A percentile compares a stretch with the other conserved stretches of the same genome.
Evolutionary conservation across 2,888 invertebrate species (phyloP).

Genomic region (Herminia tarsipennalis): DNA sequence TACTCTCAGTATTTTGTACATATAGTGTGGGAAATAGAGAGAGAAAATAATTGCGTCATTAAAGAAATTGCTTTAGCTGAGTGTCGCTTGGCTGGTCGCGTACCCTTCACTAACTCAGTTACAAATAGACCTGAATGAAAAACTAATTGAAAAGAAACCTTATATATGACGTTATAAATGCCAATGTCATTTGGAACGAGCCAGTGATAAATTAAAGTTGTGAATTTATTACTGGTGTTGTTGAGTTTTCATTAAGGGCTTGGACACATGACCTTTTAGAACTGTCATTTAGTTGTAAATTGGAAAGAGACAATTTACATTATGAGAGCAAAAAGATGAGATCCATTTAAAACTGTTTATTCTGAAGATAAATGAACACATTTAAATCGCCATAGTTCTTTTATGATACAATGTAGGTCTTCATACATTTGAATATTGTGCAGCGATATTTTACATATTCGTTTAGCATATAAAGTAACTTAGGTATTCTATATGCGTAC

Average conservation of each 20-base stretch:
- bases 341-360: no score
- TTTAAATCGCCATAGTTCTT: no score
- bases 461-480: no score
- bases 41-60: slow-evolving; percentile 72
- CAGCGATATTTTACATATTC: no score
- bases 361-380: no score
- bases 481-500: no score
- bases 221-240: slow-evolving; percentile 51
- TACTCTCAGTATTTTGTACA: no score
- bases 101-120: slow-evolving; percentile 61
- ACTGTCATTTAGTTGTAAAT: no score
- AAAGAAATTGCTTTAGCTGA: slow-evolving; percentile 61
- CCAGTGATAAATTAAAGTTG: slow-evolving; percentile 54
- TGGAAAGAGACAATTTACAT: not conserved
- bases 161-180: slow-evolving; percentile 33
- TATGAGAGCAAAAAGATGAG: not conserved
- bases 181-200: slow-evolving; percentile 34
- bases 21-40: slow-evolving; percentile 57
- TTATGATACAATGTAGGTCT: no score
- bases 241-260: slow-evolving; percentile 54
- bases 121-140: slow-evolving; percentile 36
- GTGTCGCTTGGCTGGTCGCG: slow-evolving; percentile 46
- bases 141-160: slow-evolving; percentile 41
- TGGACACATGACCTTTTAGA: slow-evolving; percentile 1
- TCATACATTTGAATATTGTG: no score